These are phyloP conservation scores for Caenorhabditis japonica DNA, from an alignment of 2,888 invertebrate genomes.

Conservation along the genomic window DNA sequence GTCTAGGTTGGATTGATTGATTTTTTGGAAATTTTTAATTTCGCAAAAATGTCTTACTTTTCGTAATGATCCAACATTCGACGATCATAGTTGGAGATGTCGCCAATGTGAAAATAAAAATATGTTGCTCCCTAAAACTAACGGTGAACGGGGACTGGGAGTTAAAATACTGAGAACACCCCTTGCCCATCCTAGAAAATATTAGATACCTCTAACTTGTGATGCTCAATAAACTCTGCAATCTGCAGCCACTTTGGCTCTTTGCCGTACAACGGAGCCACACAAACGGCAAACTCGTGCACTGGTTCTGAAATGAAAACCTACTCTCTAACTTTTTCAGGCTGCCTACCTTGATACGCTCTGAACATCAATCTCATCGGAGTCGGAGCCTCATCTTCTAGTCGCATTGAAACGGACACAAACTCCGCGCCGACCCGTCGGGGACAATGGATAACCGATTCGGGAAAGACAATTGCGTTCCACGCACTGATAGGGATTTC, in stretches of 20 bases:
- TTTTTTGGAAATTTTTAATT: background rate
- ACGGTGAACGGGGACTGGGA: no score
- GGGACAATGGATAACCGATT: slow-evolving; percentile 21
- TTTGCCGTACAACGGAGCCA: slow-evolving; percentile 22
- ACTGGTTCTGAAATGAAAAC: slow-evolving; percentile 7
- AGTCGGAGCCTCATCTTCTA: background rate
- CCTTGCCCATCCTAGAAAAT: no score
- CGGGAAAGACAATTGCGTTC: slow-evolving; percentile 8
- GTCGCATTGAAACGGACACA: slow-evolving; percentile 13
- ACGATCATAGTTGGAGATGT: slow-evolving; percentile 9
- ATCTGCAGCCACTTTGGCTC: slow-evolving; percentile 31
- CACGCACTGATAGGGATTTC: slow-evolving; percentile 10
- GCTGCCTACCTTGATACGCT: slow-evolving; percentile 9
- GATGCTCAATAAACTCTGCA: slow-evolving; percentile 23
- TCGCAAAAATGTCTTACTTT: background rate
- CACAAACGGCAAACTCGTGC: slow-evolving; percentile 18
- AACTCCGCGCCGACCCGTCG: slow-evolving; percentile 21
- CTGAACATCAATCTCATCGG: slow-evolving; percentile 12
- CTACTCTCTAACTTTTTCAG: background rate
- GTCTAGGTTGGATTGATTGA: slow-evolving; percentile 3
- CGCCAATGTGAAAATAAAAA: slow-evolving; percentile 9
- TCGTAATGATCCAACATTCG: slow-evolving; percentile 10
- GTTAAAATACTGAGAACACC: no score
- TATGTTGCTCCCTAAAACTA: background rate
- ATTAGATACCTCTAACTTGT: slow-evolving; percentile 9